A percentile compares a stretch with the other conserved stretches of the same genome.
phyloP scores from a whole-genome alignment of 2,113 vertebrate species.

The Poeciliopsis occidentalis region DNA sequence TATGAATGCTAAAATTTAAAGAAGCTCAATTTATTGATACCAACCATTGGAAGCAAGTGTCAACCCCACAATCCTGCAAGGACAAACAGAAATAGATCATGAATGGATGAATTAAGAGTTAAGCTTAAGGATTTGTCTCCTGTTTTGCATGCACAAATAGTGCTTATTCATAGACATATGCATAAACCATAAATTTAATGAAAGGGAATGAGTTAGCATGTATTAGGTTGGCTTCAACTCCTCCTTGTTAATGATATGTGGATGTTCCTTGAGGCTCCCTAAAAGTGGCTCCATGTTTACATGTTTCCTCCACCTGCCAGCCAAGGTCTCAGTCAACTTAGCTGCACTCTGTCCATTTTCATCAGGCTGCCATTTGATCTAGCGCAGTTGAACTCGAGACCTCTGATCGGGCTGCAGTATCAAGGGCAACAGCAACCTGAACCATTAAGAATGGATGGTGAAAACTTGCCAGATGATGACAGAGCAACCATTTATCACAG shows the following conservation, averaged over 20 bases:
- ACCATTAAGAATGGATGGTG: constrained; percentile 40
- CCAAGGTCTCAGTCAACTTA: not conserved
- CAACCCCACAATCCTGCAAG: too few species aligned
- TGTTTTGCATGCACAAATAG: not conserved
- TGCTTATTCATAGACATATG: not conserved
- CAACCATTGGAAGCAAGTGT: too few species aligned
- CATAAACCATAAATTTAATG: not conserved
- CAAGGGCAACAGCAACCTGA: constrained; percentile 46
- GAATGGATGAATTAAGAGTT: not conserved
- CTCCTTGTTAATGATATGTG: not conserved
- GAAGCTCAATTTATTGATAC: not conserved
- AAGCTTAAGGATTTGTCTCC: not conserved
- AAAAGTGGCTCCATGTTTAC: constrained; percentile 8
- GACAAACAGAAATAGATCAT: not conserved
- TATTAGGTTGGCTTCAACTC: not conserved
- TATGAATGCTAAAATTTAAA: not conserved
- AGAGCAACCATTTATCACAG: constrained; percentile 70
- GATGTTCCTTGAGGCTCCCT: not conserved
- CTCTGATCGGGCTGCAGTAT: constrained; percentile 57
- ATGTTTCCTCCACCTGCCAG: constrained; percentile 15
- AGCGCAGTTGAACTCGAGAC: constrained; percentile 26
- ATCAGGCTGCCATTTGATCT: constrained; percentile 60
- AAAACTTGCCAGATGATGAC: constrained; percentile 44
- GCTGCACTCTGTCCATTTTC: constrained; percentile 19
- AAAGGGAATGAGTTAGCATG: not conserved